Base-by-base conservation (phyloP, 2,797 vertebrate species). In the Rhynchonycteris naso region DNA sequence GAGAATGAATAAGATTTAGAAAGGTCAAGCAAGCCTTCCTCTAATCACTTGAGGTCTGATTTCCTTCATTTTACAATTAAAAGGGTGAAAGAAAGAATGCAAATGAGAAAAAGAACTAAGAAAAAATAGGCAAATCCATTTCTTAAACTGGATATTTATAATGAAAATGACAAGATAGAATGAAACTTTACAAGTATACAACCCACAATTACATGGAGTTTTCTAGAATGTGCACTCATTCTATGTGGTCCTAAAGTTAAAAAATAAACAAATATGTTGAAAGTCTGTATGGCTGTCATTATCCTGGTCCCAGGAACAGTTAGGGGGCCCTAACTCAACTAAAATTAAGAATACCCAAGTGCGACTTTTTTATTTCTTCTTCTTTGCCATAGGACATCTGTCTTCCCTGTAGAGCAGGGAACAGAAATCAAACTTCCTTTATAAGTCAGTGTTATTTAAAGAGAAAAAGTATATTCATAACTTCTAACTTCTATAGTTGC, bases 1-100 rank as follows among this genome's bases (percentile, higher is more conserved):
- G 59, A 61, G 65, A 85, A 94, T 87, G 74, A 94, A 66, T 87
- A 97, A 56, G 92, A 95, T 83, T 88, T 97, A 93, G 90, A 28
- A 97, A 94, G 50, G 76, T 88, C 96, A 95, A 56, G 92, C 82
- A 97, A 94, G 79, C 79, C 79, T 6, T 68, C 33, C 24, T 56
- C n/a, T 85, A 63, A 75, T 86, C 63, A 63, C 92, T 82, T 63
- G 15, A 95, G 84, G 94, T 71, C 52, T 71, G 30, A 88, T 91
- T 66, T 95, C 92, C 78, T 90, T 92, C 85, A 93, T 92, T 88
- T 58, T 56, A 80, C 88, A 90, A 74, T n/a, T 80, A 96, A 95
- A 96, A 78, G n/a, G 52, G 33, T 66, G 75, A 35, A 61, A 38
- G 95, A 95, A 93, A 52, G 54, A 88, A 43, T 22, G 15, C n/a